Percentiles rank a stretch among this genome's conserved stretches.
Evolutionary conservation across 2,888 invertebrate species (phyloP).

Genomic region (Rosalia funebris): DNA sequence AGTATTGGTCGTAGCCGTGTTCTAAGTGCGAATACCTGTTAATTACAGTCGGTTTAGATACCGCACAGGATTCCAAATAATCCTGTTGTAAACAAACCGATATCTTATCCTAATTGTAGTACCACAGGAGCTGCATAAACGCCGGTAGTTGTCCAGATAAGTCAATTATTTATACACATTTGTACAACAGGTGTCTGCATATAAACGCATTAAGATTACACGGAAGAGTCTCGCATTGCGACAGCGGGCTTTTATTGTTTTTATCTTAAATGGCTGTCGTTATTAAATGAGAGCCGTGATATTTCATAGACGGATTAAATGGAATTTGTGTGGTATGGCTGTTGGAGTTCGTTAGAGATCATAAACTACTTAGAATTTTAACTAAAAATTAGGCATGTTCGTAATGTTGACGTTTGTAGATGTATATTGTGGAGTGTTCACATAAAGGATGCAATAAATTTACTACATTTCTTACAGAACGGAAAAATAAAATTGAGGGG

Average conservation of each 20-base stretch:
- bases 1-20: constrained; percentile 43
- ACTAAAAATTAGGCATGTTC: no score
- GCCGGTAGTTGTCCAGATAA: constrained; percentile 51
- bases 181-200: constrained; percentile 28
- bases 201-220: constrained; percentile 29
- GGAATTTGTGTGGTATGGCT: not conserved
- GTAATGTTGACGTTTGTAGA: no score
- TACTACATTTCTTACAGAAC: no score
- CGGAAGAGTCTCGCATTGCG: constrained; percentile 6
- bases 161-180: constrained; percentile 50
- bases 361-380: no score
- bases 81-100: constrained; percentile 50
- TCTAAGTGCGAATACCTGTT: constrained; percentile 56
- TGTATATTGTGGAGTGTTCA: no score
- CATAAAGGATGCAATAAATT: no score
- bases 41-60: constrained; percentile 51
- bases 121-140: constrained; percentile 46
- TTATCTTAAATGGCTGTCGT: constrained; percentile 18
- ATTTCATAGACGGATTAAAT: no score
- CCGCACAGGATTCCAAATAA: constrained; percentile 45
- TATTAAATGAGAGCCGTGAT: no score
- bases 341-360: not conserved
- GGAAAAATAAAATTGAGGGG: no score
- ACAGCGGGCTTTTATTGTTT: constrained; percentile 13
- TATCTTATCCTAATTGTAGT: constrained; percentile 54